Conservation (phyloP, 2,113 vertebrate species). For the Myiozetetes cayanensis region DNA sequence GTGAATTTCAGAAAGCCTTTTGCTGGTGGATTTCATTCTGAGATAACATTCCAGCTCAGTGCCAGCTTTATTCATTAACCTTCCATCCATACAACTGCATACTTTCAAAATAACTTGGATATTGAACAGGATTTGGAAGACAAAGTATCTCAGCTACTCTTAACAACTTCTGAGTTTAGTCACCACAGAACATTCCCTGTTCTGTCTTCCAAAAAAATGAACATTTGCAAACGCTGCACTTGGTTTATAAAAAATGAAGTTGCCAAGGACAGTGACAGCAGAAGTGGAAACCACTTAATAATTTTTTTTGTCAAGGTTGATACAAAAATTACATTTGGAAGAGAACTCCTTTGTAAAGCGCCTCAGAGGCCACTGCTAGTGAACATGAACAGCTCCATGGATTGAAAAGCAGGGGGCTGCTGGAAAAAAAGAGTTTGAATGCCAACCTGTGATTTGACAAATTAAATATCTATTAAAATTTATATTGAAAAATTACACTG, state of each 20-base stretch:
- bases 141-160: not conserved
- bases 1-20: not conserved
- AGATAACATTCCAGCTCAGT: not conserved
- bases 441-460: not conserved
- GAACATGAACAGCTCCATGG: not conserved
- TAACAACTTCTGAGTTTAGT: not conserved
- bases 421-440: not conserved
- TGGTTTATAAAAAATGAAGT: not conserved
- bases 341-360: not conserved
- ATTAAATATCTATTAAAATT: slow-evolving; percentile 7
- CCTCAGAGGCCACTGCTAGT: not conserved
- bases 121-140: not conserved
- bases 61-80: not conserved
- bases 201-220: slow-evolving; percentile 12
- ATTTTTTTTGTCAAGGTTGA: slow-evolving; percentile 1
- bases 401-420: not conserved
- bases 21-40: not conserved
- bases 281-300: not conserved
- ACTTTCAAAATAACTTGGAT: not conserved
- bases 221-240: not conserved
- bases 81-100: not conserved
- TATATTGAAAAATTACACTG: not conserved
- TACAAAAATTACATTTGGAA: slow-evolving; percentile 11
- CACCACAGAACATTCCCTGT: not conserved
- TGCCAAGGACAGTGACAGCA: not conserved